A percentile compares a stretch with the other conserved stretches of the same genome.
Evolutionary conservation across 1,140 invertebrate genomes (phyloP).

Genomic region (Drosophila gunungcola): DNA sequence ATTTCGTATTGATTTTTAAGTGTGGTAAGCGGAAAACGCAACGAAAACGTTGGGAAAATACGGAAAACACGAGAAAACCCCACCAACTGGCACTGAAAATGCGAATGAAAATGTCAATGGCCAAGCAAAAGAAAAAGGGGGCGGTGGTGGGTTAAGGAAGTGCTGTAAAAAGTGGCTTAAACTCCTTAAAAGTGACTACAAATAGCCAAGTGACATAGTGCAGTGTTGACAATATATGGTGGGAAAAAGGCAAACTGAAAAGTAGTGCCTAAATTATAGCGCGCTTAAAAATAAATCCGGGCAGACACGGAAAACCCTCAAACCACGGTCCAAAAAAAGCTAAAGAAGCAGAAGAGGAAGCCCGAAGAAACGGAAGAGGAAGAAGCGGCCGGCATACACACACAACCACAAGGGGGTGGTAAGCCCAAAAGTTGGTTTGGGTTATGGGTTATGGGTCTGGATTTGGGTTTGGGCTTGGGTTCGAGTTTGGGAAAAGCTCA

Average conservation of each 20-base stretch:
- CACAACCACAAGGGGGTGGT: slow-evolving; percentile 38
- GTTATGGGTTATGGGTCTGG: not conserved
- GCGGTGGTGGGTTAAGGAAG: slow-evolving; percentile 23
- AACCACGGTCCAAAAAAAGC: slow-evolving; percentile 40
- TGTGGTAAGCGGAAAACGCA: slow-evolving; percentile 64
- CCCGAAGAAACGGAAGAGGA: slow-evolving; percentile 44
- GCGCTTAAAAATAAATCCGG: slow-evolving; percentile 75
- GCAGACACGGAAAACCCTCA: slow-evolving; percentile 78
- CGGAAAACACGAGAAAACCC: slow-evolving; percentile 23
- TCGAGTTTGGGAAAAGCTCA: slow-evolving; percentile 61
- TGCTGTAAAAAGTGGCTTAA: slow-evolving; percentile 1
- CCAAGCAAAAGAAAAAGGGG: slow-evolving; percentile 6
- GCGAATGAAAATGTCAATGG: slow-evolving; percentile 40
- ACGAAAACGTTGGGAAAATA: slow-evolving; percentile 9
- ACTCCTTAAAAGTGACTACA: not conserved
- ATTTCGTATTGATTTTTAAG: slow-evolving; percentile 80
- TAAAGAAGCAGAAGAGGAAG: slow-evolving; percentile 33
- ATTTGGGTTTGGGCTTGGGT: not conserved
- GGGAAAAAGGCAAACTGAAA: slow-evolving; percentile 1
- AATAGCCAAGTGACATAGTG: slow-evolving; percentile 2
- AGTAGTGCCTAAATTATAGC: slow-evolving; percentile 41
- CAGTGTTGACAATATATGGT: slow-evolving; percentile 13
- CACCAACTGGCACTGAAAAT: slow-evolving; percentile 47
- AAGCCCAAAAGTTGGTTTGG: slow-evolving; percentile 17
- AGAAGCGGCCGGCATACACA: slow-evolving; percentile 74